Evolutionary conservation across 2,797 vertebrate species (phyloP), one percentile per base, ranked within the genome.

Genomic region (Nothura maculosa): DNA sequence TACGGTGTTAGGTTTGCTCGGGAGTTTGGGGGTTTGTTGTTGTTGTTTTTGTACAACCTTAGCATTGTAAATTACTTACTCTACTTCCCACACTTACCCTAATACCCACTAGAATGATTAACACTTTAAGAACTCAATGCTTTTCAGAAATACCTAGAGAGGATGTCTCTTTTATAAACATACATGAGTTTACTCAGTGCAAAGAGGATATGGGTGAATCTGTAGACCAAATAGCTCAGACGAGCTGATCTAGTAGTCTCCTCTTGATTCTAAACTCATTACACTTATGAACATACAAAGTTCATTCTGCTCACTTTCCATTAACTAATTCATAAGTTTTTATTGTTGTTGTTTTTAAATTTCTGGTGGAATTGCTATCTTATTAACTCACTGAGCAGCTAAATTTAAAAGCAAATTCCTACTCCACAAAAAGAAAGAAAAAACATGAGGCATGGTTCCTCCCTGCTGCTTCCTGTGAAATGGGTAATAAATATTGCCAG

Each of bases 191-290:
- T 92, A 55, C 54, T 85, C 24, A 43, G 27, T 60, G 55, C 36
- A 78, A 54, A 79, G 15, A 54, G 72, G 28, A 67, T 82, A 55
- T 90, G 55, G 54, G 43, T 92, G 73, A 94, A 91, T 92, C 1
- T 75, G 48, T 80, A 93, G 63, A 90, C 40, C 85, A 94, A 78
- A 89, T 38, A 95, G 48, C 14, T 91, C 19, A 62, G 48, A 43
- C 17, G 76, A 58, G 74, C 90, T 60, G 73, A 54, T 86, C 43
- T 88, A 76, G 55, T 27, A 9, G 27, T 75, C 67, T 86, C 38
- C 28, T 89, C 38, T 84, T 93, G 62, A 15, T 81, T 73, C 90
- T 92, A 89, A 91, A 85, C 38, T 91, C 32, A 82, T 92, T 87
- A 19, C 54, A 52, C 85, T 94, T 87, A 62, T 73, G 76, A 85